Percentiles rank a stretch among this genome's conserved stretches.
Evolutionary conservation across 2,888 invertebrate species (phyloP).

Genomic region (Epirrita christyi): DNA sequence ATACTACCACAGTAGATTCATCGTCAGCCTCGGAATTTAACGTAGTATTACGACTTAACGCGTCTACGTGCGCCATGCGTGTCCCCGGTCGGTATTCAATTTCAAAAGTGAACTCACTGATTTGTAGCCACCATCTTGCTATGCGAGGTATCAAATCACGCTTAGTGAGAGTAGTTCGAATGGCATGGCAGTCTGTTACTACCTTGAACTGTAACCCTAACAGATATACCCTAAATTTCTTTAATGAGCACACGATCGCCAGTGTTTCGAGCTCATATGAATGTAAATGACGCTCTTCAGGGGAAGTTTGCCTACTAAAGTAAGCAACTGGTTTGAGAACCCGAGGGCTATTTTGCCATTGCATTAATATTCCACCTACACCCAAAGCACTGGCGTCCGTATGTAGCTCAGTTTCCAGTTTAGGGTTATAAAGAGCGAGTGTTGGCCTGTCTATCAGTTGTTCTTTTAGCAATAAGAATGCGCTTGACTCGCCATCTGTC

Average conservation of each 20-base stretch:
- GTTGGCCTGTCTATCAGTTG: too few species aligned
- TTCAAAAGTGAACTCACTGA: background rate
- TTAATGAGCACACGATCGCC: conserved; percentile 28
- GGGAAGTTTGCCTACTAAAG: conserved; percentile 36
- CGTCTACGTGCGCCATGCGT: conserved; percentile 5
- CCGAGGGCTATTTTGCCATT: background rate
- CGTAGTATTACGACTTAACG: background rate
- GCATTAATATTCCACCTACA: too few species aligned
- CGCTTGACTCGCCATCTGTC: background rate
- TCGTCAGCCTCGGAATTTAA: background rate
- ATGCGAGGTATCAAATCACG: too few species aligned
- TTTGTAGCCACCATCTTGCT: conserved; percentile 6
- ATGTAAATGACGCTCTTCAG: conserved; percentile 37
- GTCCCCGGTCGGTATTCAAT: conserved; percentile 6
- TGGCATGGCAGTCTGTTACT: too few species aligned
- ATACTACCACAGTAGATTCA: background rate
- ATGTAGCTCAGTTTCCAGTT: conserved; percentile 15
- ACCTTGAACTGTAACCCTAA: too few species aligned
- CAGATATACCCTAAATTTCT: too few species aligned
- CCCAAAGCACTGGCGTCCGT: conserved; percentile 14
- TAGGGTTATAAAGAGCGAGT: conserved; percentile 4
- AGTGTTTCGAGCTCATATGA: conserved; percentile 40
- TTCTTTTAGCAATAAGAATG: conserved; percentile 7
- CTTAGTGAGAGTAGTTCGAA: too few species aligned
- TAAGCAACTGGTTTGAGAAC: conserved; percentile 24